These are phyloP conservation scores for Bimastos eiseni DNA, from an alignment of 2,888 invertebrate species.

Conservation along the genomic window DNA sequence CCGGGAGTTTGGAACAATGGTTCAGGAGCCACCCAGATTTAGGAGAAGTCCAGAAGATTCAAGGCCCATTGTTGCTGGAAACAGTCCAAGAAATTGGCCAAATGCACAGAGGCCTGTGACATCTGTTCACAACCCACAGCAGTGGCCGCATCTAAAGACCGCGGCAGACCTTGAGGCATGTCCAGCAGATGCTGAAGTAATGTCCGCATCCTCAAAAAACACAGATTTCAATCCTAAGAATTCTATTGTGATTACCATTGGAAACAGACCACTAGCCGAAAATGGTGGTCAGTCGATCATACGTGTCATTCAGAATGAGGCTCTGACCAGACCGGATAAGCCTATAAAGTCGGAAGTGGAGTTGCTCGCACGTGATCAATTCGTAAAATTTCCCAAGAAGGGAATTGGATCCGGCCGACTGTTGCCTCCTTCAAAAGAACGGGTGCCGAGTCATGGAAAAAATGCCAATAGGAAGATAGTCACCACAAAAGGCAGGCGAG, in stretches of 20 bases:
- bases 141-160: not conserved
- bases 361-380: not conserved
- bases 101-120: slow-evolving; percentile 13
- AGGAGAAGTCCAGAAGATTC: not conserved
- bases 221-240: not conserved
- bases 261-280: not conserved
- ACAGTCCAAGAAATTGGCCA: not conserved
- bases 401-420: slow-evolving; percentile 18
- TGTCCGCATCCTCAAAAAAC: not conserved
- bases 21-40: not conserved
- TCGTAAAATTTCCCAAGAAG: slow-evolving; percentile 9
- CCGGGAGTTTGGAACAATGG: not conserved
- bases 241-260: not conserved
- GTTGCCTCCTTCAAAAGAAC: not conserved
- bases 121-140: not conserved
- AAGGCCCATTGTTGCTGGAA: not conserved
- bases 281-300: not conserved
- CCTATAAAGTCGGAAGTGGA: not conserved
- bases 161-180: not conserved
- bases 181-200: not conserved
- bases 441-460: not conserved
- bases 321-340: not conserved
- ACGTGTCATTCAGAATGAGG: not conserved
- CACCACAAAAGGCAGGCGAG: not conserved
- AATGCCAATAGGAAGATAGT: not conserved